Evolutionary conservation across 2,113 vertebrate species (phyloP).

Genomic region (Spea bombifrons): DNA sequence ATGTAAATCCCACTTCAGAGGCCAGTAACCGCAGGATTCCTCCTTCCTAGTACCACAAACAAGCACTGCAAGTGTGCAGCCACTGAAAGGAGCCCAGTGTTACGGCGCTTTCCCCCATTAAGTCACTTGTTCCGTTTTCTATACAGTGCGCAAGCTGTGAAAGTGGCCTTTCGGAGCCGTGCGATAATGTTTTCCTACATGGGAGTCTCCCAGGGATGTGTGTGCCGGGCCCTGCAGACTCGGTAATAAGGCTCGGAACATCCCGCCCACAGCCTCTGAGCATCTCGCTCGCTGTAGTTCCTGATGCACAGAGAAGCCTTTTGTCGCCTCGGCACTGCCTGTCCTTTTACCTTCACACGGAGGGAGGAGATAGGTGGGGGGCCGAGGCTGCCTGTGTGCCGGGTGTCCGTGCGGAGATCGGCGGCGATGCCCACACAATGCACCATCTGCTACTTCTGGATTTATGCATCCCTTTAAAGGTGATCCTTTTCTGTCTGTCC

Average conservation of each 20-base stretch:
- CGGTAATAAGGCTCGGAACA: constrained; percentile 27
- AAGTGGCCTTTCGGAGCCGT: constrained; percentile 18
- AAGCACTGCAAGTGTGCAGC: constrained; percentile 16
- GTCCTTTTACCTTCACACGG: constrained; percentile 43
- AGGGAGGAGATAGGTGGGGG: constrained; percentile 47
- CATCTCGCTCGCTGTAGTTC: constrained; percentile 46
- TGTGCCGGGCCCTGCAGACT: constrained; percentile 42
- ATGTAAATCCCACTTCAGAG: constrained; percentile 21
- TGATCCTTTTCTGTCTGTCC: constrained; percentile 33
- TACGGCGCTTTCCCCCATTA: constrained; percentile 17
- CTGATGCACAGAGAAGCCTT: constrained; percentile 44
- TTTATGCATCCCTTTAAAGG: constrained; percentile 47
- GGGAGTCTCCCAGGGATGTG: constrained; percentile 34
- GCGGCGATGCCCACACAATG: constrained; percentile 47
- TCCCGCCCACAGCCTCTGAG: constrained; percentile 47
- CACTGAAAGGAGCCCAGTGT: constrained; percentile 34
- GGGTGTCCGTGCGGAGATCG: constrained; percentile 31
- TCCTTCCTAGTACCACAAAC: not conserved
- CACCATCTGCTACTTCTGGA: constrained; percentile 46
- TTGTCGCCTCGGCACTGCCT: constrained; percentile 45
- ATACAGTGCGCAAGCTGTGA: constrained; percentile 6
- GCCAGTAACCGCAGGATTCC: constrained; percentile 14
- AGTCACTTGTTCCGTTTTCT: constrained; percentile 43
- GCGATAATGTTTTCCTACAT: constrained; percentile 45
- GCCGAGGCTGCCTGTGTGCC: constrained; percentile 20